These are phyloP conservation scores for Orius laevigatus DNA, from an alignment of 1,140 invertebrate genomes.

Conservation along the genomic window DNA sequence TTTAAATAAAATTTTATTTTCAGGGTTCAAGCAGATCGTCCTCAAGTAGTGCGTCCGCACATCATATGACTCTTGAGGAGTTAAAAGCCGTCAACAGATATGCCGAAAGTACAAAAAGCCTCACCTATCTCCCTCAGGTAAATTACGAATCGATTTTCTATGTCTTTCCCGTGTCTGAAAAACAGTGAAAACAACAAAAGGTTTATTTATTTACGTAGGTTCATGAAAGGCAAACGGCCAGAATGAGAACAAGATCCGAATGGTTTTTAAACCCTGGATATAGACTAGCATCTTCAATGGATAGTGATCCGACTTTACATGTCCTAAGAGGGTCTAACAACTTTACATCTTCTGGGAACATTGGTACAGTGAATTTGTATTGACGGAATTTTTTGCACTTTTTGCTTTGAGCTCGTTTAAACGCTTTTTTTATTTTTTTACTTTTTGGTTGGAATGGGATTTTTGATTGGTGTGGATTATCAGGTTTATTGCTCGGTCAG, in stretches of 20 bases:
- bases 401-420: slow-evolving; percentile 1
- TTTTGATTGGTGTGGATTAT: neutral
- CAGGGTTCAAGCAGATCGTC: slow-evolving; percentile 24
- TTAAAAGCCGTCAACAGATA: slow-evolving; percentile 70
- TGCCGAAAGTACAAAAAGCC: slow-evolving; percentile 81
- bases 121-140: slow-evolving; percentile 80
- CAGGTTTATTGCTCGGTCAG: too few species aligned
- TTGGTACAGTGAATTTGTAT: slow-evolving; percentile 25
- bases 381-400: neutral
- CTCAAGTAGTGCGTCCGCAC: slow-evolving; percentile 22
- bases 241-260: slow-evolving; percentile 84
- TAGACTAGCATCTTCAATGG: slow-evolving; percentile 27
- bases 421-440: neutral
- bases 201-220: slow-evolving; percentile 38
- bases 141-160: slow-evolving; percentile 18
- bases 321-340: slow-evolving; percentile 31
- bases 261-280: slow-evolving; percentile 74
- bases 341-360: slow-evolving; percentile 30
- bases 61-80: slow-evolving; percentile 64
- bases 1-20: neutral
- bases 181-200: neutral
- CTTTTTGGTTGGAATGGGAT: slow-evolving; percentile 3
- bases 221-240: slow-evolving; percentile 79
- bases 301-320: slow-evolving; percentile 32
- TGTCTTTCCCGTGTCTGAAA: neutral